These are phyloP conservation scores for Seladonia tumulorum DNA, from an alignment of 2,888 invertebrate species.

Conservation along the genomic window DNA sequence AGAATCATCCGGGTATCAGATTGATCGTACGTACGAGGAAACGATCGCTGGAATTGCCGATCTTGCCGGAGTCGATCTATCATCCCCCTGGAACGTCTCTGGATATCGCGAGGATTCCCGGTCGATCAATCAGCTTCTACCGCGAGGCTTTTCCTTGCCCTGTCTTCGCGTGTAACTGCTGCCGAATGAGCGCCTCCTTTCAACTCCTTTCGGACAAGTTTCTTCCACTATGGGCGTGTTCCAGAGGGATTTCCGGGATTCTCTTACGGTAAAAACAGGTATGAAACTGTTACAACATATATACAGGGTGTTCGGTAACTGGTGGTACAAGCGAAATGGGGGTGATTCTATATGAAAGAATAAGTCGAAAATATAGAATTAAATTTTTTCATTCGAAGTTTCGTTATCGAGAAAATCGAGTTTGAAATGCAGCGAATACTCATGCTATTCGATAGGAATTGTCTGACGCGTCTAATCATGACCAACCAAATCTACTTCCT, in stretches of 20 bases:
- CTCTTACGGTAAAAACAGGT: neutral
- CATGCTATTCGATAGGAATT: too few relatives aligned
- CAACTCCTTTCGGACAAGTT: constrained; percentile 5
- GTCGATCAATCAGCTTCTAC: constrained; percentile 67
- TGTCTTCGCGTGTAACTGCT: constrained; percentile 28
- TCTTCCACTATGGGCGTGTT: constrained; percentile 3
- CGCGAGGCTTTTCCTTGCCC: constrained; percentile 7
- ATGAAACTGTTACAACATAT: too few relatives aligned
- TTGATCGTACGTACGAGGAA: constrained; percentile 60
- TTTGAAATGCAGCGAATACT: too few relatives aligned
- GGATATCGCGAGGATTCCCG: constrained; percentile 51
- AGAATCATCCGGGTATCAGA: constrained; percentile 57
- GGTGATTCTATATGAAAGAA: too few relatives aligned
- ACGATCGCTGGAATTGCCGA: constrained; percentile 59
- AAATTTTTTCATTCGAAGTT: too few relatives aligned
- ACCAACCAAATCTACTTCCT: too few relatives aligned
- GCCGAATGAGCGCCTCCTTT: neutral
- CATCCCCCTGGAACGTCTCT: constrained; percentile 56
- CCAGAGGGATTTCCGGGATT: neutral
- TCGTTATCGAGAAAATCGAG: too few relatives aligned
- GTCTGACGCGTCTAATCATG: too few relatives aligned
- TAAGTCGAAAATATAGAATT: too few relatives aligned
- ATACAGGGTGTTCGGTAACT: too few relatives aligned
- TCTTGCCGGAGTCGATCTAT: constrained; percentile 63
- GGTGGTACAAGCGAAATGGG: too few relatives aligned